phyloP scores from a whole-genome alignment of 2,888 invertebrate genomes.

The Temnothorax ravouxi region DNA sequence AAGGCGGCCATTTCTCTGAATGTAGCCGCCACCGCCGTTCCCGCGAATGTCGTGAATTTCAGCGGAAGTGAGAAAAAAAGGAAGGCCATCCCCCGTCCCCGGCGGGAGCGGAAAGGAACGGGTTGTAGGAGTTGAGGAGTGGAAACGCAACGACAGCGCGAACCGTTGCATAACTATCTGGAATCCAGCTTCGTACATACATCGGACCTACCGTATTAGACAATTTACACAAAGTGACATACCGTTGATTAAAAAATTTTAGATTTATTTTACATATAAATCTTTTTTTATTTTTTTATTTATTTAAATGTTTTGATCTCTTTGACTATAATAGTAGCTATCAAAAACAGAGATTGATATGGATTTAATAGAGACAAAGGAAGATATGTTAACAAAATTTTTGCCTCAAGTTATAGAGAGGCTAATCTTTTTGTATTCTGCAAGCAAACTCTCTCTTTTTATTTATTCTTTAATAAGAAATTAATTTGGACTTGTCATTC shows the following conservation, averaged over 20 bases:
- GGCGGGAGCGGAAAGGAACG: conserved; percentile 23
- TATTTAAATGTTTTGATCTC: not conserved
- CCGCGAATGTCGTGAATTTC: conserved; percentile 72
- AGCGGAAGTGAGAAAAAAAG: conserved; percentile 39
- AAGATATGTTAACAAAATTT: conserved; percentile 63
- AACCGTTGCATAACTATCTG: conserved; percentile 26
- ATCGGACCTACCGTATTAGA: not conserved
- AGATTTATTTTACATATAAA: not conserved
- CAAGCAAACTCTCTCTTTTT: not conserved
- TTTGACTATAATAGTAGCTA: not conserved
- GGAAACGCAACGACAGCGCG: conserved; percentile 23
- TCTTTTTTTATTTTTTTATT: not conserved
- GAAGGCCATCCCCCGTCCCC: not conserved
- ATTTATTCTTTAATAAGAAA: not conserved
- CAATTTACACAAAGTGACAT: conserved; percentile 11
- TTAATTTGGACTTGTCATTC: not conserved
- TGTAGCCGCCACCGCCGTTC: conserved; percentile 66
- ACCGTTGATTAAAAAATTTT: conserved; percentile 13
- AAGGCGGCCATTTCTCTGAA: conserved; percentile 65
- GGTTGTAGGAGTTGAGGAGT: not conserved
- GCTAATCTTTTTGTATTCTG: not conserved
- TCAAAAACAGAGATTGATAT: not conserved
- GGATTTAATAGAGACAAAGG: conserved; percentile 50
- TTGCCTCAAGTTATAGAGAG: conserved; percentile 52
- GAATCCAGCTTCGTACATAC: conserved; percentile 12